Evolutionary conservation across 2,888 invertebrate genomes (phyloP), one percentile per base, ranked within the genome.

Genomic region (Boloria euphrosyne): DNA sequence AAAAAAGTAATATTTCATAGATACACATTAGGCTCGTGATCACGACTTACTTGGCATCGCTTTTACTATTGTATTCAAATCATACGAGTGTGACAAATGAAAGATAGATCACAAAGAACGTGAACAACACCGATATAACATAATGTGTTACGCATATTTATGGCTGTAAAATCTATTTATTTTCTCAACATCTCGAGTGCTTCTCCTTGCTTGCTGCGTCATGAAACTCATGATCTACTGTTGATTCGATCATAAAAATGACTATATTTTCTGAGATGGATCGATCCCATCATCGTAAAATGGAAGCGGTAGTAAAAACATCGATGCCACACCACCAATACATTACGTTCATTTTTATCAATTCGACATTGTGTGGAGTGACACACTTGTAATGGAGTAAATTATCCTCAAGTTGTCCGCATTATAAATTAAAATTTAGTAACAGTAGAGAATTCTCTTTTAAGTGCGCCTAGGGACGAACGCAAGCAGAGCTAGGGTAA

Each of bases 251-350:
- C 83, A 84, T 89, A 87, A 88, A 87, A 87, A 84, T 82, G 80
- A 81, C 80, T 81, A 84, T 86, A 87, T 84, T 78, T 82, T 82
- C 82, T 80, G 77, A 81, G 76, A 83, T 83, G 78, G 80, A 82
- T 83, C 80, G 76, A 81, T 82, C 74, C 86, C 82, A 88, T 86
- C 81, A 88, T 85, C 89, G 79, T 89, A 89, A 89, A 89, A 84
- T 80, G 75, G 78, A 77, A 74, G 78, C 70, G 80, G 82, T 71
- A 80, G 79, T 88, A 87, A 88, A 88, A 85, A 73, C 77, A 78
- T 78, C 73, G 80, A 79, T 78, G 80, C 75, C 81, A 72, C 75
- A 75, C 72, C 73, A 74, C 78, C 77, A 79, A 74, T 81, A 77
- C 73, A 74, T 75, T 76, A 59, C 62, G 64, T 61, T 49, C 62